Evolutionary conservation across 2,797 vertebrate species (phyloP).

Genomic region (Strix occidentalis): DNA sequence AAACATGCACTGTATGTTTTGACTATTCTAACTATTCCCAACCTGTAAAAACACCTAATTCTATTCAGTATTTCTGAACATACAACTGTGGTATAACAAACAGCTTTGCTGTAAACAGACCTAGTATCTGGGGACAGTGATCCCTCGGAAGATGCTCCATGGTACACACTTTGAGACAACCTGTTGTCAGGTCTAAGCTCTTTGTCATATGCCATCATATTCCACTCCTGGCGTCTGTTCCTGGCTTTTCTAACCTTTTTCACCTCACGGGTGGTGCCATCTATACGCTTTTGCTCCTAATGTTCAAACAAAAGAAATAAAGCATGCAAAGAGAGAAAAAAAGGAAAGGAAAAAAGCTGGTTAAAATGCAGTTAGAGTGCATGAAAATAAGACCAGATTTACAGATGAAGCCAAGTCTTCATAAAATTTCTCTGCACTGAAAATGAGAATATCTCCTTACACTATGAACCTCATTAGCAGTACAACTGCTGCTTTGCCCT

Average conservation of each 20-base stretch:
- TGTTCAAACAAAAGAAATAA: slow-evolving; percentile 71
- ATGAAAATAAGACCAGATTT: slow-evolving; percentile 45
- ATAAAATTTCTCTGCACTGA: neutral
- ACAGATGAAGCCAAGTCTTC: slow-evolving; percentile 9
- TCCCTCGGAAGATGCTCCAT: slow-evolving; percentile 93
- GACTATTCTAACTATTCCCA: neutral
- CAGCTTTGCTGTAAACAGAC: slow-evolving; percentile 75
- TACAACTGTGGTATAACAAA: neutral
- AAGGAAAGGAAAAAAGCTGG: slow-evolving; percentile 70
- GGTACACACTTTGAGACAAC: slow-evolving; percentile 88
- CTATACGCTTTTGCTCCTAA: slow-evolving; percentile 96
- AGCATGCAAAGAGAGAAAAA: slow-evolving; percentile 76
- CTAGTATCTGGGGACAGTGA: slow-evolving; percentile 97
- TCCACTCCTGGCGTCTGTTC: slow-evolving; percentile 99
- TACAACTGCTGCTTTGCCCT: neutral
- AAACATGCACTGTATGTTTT: neutral
- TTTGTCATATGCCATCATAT: slow-evolving; percentile 99
- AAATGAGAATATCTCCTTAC: neutral
- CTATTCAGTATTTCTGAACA: slow-evolving; percentile 31
- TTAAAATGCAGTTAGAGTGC: slow-evolving; percentile 70
- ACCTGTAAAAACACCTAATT: neutral
- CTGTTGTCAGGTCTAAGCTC: slow-evolving; percentile 97
- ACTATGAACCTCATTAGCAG: neutral
- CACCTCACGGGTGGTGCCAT: slow-evolving; percentile 96
- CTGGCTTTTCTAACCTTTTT: slow-evolving; percentile 99